A percentile compares a stretch with the other conserved stretches of the same genome.
Conservation (phyloP, 2,113 vertebrate species). For the Salvator merianae region DNA sequence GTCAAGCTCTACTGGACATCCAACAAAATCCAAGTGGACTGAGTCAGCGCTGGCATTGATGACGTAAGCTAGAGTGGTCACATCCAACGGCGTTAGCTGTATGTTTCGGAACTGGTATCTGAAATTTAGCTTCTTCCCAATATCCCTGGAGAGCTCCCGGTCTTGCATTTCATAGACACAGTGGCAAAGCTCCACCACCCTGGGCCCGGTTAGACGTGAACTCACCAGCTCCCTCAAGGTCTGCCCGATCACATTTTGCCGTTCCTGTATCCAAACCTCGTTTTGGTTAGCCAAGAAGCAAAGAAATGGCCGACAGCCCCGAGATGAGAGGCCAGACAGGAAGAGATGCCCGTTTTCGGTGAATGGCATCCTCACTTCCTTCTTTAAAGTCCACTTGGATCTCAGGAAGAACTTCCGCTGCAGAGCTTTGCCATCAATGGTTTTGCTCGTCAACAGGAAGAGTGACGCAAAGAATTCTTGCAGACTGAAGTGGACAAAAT, state of each 20-base stretch:
- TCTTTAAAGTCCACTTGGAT: constrained; percentile 83
- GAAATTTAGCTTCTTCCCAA: constrained; percentile 66
- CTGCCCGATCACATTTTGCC: constrained; percentile 75
- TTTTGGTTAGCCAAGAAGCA: constrained; percentile 60
- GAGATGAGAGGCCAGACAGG: constrained; percentile 84
- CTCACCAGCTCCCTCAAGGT: constrained; percentile 72
- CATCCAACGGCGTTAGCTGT: constrained; percentile 76
- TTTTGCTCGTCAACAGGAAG: constrained; percentile 80
- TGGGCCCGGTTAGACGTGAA: constrained; percentile 84
- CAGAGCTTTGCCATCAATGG: constrained; percentile 69
- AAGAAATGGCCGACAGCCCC: constrained; percentile 73
- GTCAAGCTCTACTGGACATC: constrained; percentile 82
- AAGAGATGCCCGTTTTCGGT: constrained; percentile 83
- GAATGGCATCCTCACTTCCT: constrained; percentile 75
- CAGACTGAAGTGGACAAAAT: constrained; percentile 86
- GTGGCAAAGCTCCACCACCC: constrained; percentile 85
- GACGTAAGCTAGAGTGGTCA: constrained; percentile 81
- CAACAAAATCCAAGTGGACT: constrained; percentile 81
- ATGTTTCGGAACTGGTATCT: constrained; percentile 85
- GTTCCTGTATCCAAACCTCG: constrained; percentile 68
- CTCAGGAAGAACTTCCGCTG: constrained; percentile 81
- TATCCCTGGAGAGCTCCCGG: constrained; percentile 62
- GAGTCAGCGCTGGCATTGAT: constrained; percentile 65
- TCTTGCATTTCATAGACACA: constrained; percentile 85
- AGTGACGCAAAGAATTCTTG: constrained; percentile 91